Percentiles rank a stretch among this genome's conserved stretches.
Conservation (phyloP, 1,140 invertebrate genomes). For the Telenomus remus region DNA sequence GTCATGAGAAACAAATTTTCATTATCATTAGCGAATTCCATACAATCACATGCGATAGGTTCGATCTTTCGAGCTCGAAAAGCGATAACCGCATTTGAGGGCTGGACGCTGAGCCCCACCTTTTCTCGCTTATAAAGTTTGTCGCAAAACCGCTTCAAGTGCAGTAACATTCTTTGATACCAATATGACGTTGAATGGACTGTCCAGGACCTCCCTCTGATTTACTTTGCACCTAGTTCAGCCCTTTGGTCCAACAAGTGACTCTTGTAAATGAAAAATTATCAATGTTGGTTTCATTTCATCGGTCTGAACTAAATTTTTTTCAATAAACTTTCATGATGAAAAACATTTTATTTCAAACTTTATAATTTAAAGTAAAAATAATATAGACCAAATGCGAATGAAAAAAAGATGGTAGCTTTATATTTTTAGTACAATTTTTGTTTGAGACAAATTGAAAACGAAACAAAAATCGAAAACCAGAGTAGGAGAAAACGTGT, state of each 20-base stretch:
- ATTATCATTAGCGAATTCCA: constrained; percentile 5
- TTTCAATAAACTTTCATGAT: not conserved
- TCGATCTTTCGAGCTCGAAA: constrained; percentile 8
- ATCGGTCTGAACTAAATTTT: not conserved
- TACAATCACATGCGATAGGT: not conserved
- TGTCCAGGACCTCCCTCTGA: constrained; percentile 13
- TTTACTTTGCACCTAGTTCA: constrained; percentile 26
- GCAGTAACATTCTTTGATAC: constrained; percentile 22
- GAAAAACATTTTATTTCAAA: too few relatives aligned
- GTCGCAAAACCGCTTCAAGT: constrained; percentile 17
- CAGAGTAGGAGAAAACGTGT: too few relatives aligned
- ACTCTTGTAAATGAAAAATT: constrained; percentile 19
- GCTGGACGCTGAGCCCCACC: constrained; percentile 13
- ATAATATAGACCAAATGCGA: too few relatives aligned
- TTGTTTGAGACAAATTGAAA: too few relatives aligned
- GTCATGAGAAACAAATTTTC: constrained; percentile 4
- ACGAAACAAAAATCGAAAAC: too few relatives aligned
- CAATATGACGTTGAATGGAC: constrained; percentile 36
- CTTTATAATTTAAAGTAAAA: too few relatives aligned
- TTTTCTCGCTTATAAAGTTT: constrained; percentile 14
- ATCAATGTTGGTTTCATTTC: constrained; percentile 13
- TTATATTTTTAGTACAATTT: too few relatives aligned
- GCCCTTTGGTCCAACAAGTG: constrained; percentile 28
- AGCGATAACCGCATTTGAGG: constrained; percentile 25
- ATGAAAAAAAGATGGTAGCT: too few relatives aligned